Percentiles rank a stretch among this genome's conserved stretches.
Evolutionary conservation across 2,888 invertebrate genomes (phyloP).

Genomic region (Cartodere bifasciata): DNA sequence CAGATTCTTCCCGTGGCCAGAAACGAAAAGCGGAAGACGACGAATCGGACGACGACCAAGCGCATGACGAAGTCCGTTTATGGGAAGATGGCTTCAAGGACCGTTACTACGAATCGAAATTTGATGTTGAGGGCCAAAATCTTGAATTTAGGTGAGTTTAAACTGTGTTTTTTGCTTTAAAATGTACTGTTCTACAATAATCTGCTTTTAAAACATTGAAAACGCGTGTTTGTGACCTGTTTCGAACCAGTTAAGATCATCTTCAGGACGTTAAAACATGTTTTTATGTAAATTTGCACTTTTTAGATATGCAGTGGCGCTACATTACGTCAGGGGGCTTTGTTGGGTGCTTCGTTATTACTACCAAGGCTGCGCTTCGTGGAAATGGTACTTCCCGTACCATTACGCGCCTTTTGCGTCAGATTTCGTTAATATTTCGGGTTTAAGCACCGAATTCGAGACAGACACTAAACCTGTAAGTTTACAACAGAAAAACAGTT

Average conservation of each 20-base stretch:
- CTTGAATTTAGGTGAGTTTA: slow-evolving; percentile 58
- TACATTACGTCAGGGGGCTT: slow-evolving; percentile 89
- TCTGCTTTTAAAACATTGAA: too few species aligned
- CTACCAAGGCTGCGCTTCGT: slow-evolving; percentile 98
- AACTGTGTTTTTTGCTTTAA: too few species aligned
- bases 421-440: slow-evolving; percentile 87
- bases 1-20: slow-evolving; percentile 32
- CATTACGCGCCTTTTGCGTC: slow-evolving; percentile 99
- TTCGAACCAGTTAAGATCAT: too few species aligned
- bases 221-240: too few species aligned
- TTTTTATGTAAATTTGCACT: background rate
- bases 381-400: slow-evolving; percentile 99
- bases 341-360: slow-evolving; percentile 99
- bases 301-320: slow-evolving; percentile 66
- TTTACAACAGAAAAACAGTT: background rate
- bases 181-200: too few species aligned
- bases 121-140: slow-evolving; percentile 65
- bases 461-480: slow-evolving; percentile 74
- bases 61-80: slow-evolving; percentile 77
- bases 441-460: slow-evolving; percentile 78
- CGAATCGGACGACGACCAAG: slow-evolving; percentile 58
- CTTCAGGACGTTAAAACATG: too few species aligned
- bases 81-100: slow-evolving; percentile 98
- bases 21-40: slow-evolving; percentile 39
- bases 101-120: slow-evolving; percentile 92